phyloP scores from a whole-genome alignment of 2,113 vertebrate species.

The Nerophis lumbriciformis region DNA sequence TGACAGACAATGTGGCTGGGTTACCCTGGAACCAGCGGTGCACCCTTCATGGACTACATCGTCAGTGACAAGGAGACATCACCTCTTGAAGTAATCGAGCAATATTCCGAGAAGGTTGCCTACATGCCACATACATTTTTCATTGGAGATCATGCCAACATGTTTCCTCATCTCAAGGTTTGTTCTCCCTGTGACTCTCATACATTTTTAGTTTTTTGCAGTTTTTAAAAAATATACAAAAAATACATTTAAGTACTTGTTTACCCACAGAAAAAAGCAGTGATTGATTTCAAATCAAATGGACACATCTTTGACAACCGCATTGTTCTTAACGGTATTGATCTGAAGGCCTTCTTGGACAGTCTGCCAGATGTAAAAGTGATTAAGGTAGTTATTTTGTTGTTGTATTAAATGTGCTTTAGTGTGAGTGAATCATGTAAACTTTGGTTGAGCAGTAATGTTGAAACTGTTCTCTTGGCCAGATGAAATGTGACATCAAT shows the following conservation, averaged over 20 bases:
- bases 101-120: conserved; percentile 96
- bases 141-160: conserved; percentile 97
- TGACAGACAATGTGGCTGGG: conserved; percentile 94
- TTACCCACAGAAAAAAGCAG: conserved; percentile 90
- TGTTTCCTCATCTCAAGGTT: conserved; percentile 99
- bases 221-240: background rate
- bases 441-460: background rate
- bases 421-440: background rate
- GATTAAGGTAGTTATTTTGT: conserved; percentile 80
- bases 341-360: conserved; percentile 96
- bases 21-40: conserved; percentile 96
- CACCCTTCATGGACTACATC: conserved; percentile 97
- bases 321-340: conserved; percentile 96
- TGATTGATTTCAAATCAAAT: conserved; percentile 98
- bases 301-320: conserved; percentile 99
- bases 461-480: conserved; percentile 1
- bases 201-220: background rate
- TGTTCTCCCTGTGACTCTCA: background rate
- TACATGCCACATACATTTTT: conserved; percentile 99
- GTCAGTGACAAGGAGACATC: conserved; percentile 95
- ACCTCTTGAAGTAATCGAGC: conserved; percentile 89
- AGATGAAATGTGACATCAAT: conserved; percentile 94
- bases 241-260: background rate
- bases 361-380: conserved; percentile 97
- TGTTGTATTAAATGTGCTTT: background rate